Evolutionary conservation across 30 jellyfish, hydroid and myxozoan species (phyloP).

Genomic region (Nemopilema nomurai): DNA sequence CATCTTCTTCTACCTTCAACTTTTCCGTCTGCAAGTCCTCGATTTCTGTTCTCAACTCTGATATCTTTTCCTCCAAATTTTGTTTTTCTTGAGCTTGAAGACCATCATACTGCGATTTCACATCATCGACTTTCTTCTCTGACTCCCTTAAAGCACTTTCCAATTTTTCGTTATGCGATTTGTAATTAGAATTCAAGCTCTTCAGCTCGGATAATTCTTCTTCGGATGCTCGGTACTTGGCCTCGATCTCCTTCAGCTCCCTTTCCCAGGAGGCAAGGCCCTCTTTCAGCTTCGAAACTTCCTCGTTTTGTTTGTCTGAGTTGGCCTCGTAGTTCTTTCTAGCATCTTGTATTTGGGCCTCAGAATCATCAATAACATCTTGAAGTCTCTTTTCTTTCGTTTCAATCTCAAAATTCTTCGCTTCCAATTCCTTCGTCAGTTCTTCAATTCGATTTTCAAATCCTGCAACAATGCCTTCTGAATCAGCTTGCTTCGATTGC

Average conservation of each 20-base stretch:
- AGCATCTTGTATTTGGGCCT: constrained; percentile 20
- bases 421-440: constrained; percentile 47
- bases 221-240: constrained; percentile 47
- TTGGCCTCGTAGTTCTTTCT: constrained; percentile 24
- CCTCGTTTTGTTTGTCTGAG: constrained; percentile 36
- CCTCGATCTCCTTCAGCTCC: constrained; percentile 53
- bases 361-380: constrained; percentile 41
- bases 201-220: constrained; percentile 50
- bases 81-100: constrained; percentile 18
- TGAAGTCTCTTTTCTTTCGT: constrained; percentile 47
- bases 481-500: constrained; percentile 47
- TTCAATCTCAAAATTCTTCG: constrained; percentile 31
- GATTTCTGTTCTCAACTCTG: constrained; percentile 21
- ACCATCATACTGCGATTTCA: constrained; percentile 2
- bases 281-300: constrained; percentile 48
- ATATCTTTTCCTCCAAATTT: constrained; percentile 16
- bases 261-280: constrained; percentile 63
- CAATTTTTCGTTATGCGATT: constrained; percentile 41
- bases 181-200: constrained; percentile 45
- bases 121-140: constrained; percentile 17
- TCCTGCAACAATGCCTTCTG: constrained; percentile 51
- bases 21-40: constrained; percentile 19
- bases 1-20: constrained; percentile 5
- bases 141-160: constrained; percentile 43
- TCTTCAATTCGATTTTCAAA: constrained; percentile 54